Conservation (phyloP, 2,888 invertebrate genomes). For the Alsophila aescularia region DNA sequence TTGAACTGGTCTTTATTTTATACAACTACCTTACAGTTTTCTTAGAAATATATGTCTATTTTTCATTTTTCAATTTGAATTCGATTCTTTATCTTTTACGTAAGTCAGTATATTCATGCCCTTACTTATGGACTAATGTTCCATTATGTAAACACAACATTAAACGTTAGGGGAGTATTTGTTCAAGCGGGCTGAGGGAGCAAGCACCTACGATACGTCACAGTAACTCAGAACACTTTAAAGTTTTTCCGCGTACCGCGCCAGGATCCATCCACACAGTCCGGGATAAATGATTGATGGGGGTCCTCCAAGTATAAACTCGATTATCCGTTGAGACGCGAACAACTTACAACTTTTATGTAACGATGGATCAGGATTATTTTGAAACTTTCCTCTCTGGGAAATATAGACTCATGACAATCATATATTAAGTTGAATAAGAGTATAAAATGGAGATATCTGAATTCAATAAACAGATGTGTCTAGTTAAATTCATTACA, state of each 20-base stretch:
- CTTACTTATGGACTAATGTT: constrained; percentile 15
- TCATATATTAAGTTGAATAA: constrained; percentile 81
- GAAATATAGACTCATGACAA: constrained; percentile 80
- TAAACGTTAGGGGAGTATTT: constrained; percentile 33
- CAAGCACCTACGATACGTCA: constrained; percentile 66
- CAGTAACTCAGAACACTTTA: constrained; percentile 74
- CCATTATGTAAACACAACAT: constrained; percentile 21
- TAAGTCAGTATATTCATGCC: background rate
- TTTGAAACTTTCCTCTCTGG: constrained; percentile 68
- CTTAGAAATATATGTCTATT: no score
- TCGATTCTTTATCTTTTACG: background rate
- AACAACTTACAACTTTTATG: constrained; percentile 84
- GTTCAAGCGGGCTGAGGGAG: constrained; percentile 51
- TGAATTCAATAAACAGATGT: constrained; percentile 2
- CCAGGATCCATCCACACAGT: constrained; percentile 62
- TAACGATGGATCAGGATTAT: constrained; percentile 84
- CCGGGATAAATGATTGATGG: constrained; percentile 83
- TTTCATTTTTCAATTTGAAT: no score
- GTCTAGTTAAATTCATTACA: background rate
- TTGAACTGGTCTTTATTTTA: background rate
- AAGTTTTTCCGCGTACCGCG: constrained; percentile 75
- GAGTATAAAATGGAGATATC: constrained; percentile 46
- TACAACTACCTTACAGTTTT: no score
- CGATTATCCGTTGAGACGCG: constrained; percentile 84
- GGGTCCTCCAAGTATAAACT: constrained; percentile 83